phyloP scores from a whole-genome alignment of 1,140 invertebrate species.

The Ostrea denselamellosa region DNA sequence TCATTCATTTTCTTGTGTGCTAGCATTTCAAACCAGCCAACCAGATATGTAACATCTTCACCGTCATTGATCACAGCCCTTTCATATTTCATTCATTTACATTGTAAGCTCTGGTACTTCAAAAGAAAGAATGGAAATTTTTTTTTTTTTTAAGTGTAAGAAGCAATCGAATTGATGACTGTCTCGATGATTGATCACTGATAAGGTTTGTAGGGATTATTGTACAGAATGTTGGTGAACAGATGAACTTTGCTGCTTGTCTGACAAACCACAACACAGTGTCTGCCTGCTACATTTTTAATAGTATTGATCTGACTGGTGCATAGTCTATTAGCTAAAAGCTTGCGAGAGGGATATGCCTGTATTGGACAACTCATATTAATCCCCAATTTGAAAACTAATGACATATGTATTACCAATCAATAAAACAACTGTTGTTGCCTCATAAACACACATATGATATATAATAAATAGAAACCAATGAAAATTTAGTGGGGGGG shows the following conservation, averaged over 20 bases:
- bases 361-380: constrained; percentile 10
- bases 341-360: constrained; percentile 22
- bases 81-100: constrained; percentile 10
- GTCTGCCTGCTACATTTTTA: constrained; percentile 1
- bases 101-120: neutral
- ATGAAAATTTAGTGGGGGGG: neutral
- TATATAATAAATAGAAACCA: neutral
- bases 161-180: constrained; percentile 13
- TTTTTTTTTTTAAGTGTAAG: neutral
- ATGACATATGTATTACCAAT: neutral
- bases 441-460: neutral
- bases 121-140: neutral
- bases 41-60: neutral
- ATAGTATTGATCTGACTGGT: constrained; percentile 16
- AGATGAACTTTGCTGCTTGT: neutral
- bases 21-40: constrained; percentile 8
- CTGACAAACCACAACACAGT: neutral
- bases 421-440: constrained; percentile 15
- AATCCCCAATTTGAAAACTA: constrained; percentile 38
- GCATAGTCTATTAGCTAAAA: constrained; percentile 31
- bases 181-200: constrained; percentile 41
- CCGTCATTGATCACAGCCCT: neutral
- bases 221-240: neutral
- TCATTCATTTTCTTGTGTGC: neutral
- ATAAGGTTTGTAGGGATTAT: neutral